Conservation (phyloP, 2,113 vertebrate genomes). For the Clarias gariepinus region DNA sequence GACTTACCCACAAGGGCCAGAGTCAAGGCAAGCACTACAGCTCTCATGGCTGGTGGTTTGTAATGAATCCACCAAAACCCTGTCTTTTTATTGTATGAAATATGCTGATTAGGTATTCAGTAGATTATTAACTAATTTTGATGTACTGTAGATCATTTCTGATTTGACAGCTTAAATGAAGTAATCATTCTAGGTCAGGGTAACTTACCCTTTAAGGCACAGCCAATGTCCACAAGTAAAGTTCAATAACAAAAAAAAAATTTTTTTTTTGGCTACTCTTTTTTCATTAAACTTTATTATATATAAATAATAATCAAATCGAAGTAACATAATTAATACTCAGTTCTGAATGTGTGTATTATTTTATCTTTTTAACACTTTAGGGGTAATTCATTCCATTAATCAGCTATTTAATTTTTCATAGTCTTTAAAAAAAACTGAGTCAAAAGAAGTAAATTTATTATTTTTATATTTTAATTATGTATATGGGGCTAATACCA, state of each 20-base stretch:
- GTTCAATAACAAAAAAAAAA: background rate
- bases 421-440: too few relatives aligned
- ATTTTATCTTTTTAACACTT: background rate
- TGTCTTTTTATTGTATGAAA: conserved; percentile 57
- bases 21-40: conserved; percentile 71
- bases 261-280: background rate
- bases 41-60: conserved; percentile 76
- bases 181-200: background rate
- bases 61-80: conserved; percentile 19
- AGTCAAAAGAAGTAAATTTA: too few relatives aligned
- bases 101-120: conserved; percentile 41
- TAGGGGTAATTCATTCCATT: too few relatives aligned
- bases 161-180: too few relatives aligned
- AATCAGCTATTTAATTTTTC: background rate
- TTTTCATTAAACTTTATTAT: background rate
- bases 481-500: too few relatives aligned
- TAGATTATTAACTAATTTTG: conserved; percentile 36
- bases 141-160: background rate
- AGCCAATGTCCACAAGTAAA: background rate
- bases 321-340: too few relatives aligned
- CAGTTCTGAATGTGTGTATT: too few relatives aligned
- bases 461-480: too few relatives aligned
- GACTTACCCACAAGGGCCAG: conserved; percentile 82
- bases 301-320: background rate
- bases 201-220: background rate